Conservation (phyloP, 1,140 invertebrate genomes). For the Neuroterus valhalla region DNA sequence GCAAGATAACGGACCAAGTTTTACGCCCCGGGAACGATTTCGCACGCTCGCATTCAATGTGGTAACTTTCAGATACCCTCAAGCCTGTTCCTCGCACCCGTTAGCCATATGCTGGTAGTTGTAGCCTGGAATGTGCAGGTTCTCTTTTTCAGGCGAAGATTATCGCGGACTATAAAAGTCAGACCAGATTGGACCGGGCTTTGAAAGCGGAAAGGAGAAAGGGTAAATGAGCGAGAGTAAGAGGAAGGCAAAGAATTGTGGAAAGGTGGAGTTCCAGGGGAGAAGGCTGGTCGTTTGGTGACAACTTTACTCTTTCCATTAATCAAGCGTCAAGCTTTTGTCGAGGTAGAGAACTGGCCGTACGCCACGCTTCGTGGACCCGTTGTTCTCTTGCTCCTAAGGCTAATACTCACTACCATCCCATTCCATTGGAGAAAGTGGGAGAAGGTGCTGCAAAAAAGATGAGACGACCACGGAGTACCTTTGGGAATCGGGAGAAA, state of each 20-base stretch:
- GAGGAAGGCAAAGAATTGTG: slow-evolving; percentile 33
- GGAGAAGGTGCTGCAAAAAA: neutral
- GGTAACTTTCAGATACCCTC: slow-evolving; percentile 19
- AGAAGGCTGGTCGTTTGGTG: slow-evolving; percentile 54
- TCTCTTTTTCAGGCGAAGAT: slow-evolving; percentile 46
- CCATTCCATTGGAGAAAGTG: slow-evolving; percentile 13
- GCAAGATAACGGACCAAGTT: slow-evolving; percentile 55
- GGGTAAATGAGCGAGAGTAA: neutral
- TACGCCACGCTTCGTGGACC: slow-evolving; percentile 41
- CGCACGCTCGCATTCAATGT: slow-evolving; percentile 44
- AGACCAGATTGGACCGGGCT: slow-evolving; percentile 52
- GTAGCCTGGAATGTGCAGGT: slow-evolving; percentile 9
- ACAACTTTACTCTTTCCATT: slow-evolving; percentile 62
- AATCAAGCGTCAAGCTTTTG: slow-evolving; percentile 68
- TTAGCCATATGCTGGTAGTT: neutral
- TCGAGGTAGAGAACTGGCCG: slow-evolving; percentile 45
- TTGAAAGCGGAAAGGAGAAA: slow-evolving; percentile 33
- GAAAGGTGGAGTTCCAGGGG: slow-evolving; percentile 27
- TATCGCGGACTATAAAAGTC: slow-evolving; percentile 61
- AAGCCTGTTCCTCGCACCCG: neutral
- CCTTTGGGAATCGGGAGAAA: slow-evolving; percentile 5
- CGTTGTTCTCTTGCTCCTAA: slow-evolving; percentile 68
- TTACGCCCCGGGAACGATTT: slow-evolving; percentile 42
- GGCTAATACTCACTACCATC: slow-evolving; percentile 62
- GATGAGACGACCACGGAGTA: neutral